Percentiles rank a stretch among this genome's conserved stretches.
Conservation (phyloP, 2,113 vertebrate genomes). For the Seriola dumerili region DNA sequence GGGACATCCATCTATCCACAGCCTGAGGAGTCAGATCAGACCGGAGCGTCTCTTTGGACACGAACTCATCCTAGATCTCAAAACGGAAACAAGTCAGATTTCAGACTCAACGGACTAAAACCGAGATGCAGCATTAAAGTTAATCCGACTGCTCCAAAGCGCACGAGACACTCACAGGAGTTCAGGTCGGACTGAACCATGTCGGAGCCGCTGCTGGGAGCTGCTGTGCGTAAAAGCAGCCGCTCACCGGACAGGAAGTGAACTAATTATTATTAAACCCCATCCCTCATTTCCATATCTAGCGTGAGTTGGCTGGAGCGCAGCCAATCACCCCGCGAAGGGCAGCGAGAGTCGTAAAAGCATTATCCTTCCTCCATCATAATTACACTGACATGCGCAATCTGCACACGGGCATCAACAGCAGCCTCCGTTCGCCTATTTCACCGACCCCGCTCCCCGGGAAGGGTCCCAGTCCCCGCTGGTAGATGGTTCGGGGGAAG, state of each 20-base stretch:
- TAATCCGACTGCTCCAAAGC: constrained; percentile 7
- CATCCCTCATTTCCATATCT: constrained; percentile 93
- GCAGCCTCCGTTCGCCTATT: constrained; percentile 81
- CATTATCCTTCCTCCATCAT: constrained; percentile 93
- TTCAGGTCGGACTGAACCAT: constrained; percentile 41
- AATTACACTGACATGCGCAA: constrained; percentile 95
- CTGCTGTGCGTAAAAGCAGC: constrained; percentile 76
- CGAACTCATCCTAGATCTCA: constrained; percentile 27
- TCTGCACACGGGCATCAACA: constrained; percentile 85
- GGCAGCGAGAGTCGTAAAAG: constrained; percentile 88
- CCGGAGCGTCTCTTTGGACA: constrained; percentile 7
- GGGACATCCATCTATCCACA: constrained; percentile 28
- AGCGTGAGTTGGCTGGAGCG: constrained; percentile 89
- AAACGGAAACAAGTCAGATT: background rate
- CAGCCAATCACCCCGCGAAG: constrained; percentile 84
- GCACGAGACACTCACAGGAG: constrained; percentile 17
- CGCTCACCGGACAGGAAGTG: constrained; percentile 84
- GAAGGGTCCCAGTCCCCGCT: constrained; percentile 73
- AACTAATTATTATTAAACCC: constrained; percentile 88
- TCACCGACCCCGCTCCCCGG: constrained; percentile 76
- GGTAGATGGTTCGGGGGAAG: constrained; percentile 90
- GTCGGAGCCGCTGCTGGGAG: constrained; percentile 26
- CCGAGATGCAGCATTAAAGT: constrained; percentile 15
- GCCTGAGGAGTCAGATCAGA: background rate
- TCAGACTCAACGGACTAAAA: background rate